These are phyloP conservation scores for Drosophila willistoni DNA, from an alignment of 1,140 invertebrate genomes.

Conservation along the genomic window DNA sequence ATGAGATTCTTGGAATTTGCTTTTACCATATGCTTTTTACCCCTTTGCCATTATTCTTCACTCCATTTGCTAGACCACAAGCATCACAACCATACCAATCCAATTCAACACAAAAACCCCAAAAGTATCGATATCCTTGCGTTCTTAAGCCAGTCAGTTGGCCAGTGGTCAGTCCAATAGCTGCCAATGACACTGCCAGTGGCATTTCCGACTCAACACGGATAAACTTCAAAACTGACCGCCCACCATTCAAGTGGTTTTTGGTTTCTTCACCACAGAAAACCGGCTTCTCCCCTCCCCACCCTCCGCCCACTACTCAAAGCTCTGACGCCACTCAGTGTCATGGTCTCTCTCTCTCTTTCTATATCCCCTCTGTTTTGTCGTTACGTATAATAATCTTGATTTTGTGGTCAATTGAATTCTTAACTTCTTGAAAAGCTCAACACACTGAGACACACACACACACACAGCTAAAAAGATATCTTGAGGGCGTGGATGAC, in stretches of 20 bases:
- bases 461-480: constrained; percentile 34
- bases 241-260: constrained; percentile 38
- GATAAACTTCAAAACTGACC: constrained; percentile 52
- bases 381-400: constrained; percentile 74
- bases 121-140: constrained; percentile 51
- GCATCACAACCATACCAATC: background rate
- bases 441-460: constrained; percentile 42
- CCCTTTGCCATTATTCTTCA: background rate
- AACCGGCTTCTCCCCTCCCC: no score
- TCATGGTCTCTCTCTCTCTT: constrained; percentile 35
- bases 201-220: constrained; percentile 43
- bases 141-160: constrained; percentile 51
- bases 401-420: constrained; percentile 83
- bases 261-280: background rate
- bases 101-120: background rate
- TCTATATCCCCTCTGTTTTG: constrained; percentile 3
- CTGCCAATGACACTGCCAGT: constrained; percentile 32
- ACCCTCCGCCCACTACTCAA: background rate
- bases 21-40: background rate
- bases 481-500: constrained; percentile 73
- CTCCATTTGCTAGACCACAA: constrained; percentile 1
- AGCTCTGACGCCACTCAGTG: constrained; percentile 23
- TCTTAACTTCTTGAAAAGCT: constrained; percentile 77
- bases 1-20: constrained; percentile 1
- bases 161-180: constrained; percentile 41